phyloP scores from a whole-genome alignment of 2,888 invertebrate genomes.

The Zaprionus bogoriensis region DNA sequence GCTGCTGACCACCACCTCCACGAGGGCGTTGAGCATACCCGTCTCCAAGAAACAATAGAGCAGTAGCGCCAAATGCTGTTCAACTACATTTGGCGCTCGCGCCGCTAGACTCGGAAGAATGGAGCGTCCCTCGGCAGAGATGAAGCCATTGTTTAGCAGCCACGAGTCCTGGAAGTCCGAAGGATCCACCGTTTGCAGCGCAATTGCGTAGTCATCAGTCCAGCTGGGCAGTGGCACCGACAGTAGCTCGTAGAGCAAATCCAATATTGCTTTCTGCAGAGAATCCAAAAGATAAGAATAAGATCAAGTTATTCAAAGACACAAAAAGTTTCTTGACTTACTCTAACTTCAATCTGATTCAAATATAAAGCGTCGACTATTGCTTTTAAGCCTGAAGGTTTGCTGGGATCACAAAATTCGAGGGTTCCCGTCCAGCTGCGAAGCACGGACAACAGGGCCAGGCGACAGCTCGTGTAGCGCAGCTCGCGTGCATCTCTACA shows the following conservation, averaged over 20 bases:
- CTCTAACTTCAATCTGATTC: constrained; percentile 94
- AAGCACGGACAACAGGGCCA: constrained; percentile 91
- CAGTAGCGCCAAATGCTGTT: constrained; percentile 94
- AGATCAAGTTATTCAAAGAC: not conserved
- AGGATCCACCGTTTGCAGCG: constrained; percentile 94
- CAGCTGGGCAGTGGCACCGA: constrained; percentile 94
- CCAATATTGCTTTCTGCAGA: constrained; percentile 95
- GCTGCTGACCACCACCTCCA: constrained; percentile 94
- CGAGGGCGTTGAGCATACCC: constrained; percentile 93
- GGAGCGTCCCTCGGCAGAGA: constrained; percentile 94
- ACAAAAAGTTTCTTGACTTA: constrained; percentile 85
- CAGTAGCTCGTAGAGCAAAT: constrained; percentile 94
- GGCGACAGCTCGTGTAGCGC: constrained; percentile 92
- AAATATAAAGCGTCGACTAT: constrained; percentile 92
- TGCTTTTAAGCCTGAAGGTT: constrained; percentile 89
- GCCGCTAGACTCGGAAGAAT: constrained; percentile 93
- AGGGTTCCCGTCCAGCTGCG: constrained; percentile 96
- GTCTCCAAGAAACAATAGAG: constrained; percentile 94
- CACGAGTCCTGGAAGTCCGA: constrained; percentile 92
- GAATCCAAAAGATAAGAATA: not conserved
- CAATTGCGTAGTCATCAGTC: constrained; percentile 96
- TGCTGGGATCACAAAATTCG: constrained; percentile 92
- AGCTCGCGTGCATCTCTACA: constrained; percentile 89
- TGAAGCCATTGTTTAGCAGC: constrained; percentile 95
- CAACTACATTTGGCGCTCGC: constrained; percentile 93